Conservation (phyloP, 2,888 invertebrate genomes). For the Acanthopleura granulata region DNA sequence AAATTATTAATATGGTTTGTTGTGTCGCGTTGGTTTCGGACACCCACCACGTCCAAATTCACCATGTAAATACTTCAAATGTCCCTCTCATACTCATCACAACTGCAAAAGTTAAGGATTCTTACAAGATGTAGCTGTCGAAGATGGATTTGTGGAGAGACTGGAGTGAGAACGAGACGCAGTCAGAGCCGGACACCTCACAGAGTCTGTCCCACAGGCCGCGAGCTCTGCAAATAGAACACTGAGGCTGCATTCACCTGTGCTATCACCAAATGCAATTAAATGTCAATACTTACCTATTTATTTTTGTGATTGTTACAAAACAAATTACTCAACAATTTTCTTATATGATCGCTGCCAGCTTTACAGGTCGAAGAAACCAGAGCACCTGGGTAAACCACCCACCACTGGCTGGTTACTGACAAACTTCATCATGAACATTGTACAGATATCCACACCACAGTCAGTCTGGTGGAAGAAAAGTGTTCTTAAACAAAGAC, state of each 20-base stretch:
- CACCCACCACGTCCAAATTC: too few species aligned
- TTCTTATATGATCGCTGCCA: too few species aligned
- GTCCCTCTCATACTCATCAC: not conserved
- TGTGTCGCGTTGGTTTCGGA: not conserved
- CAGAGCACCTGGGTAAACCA: too few species aligned
- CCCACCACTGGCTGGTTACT: too few species aligned
- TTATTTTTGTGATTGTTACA: not conserved
- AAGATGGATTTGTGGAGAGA: constrained; percentile 1
- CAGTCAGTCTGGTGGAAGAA: too few species aligned
- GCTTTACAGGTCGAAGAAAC: too few species aligned
- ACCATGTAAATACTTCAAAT: too few species aligned
- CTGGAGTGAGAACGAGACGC: not conserved
- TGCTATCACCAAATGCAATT: too few species aligned
- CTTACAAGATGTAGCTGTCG: not conserved
- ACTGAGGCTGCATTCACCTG: not conserved
- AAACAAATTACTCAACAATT: too few species aligned
- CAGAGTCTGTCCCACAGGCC: not conserved
- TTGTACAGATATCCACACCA: too few species aligned
- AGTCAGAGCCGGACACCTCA: not conserved
- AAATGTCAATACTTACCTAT: not conserved
- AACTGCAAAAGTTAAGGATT: not conserved
- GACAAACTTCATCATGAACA: too few species aligned
- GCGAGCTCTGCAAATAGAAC: not conserved
- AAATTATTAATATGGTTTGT: not conserved
- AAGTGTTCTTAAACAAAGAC: too few species aligned